Evolutionary conservation across 1,140 invertebrate genomes (phyloP).

Genomic region (Habropoda laboriosa): DNA sequence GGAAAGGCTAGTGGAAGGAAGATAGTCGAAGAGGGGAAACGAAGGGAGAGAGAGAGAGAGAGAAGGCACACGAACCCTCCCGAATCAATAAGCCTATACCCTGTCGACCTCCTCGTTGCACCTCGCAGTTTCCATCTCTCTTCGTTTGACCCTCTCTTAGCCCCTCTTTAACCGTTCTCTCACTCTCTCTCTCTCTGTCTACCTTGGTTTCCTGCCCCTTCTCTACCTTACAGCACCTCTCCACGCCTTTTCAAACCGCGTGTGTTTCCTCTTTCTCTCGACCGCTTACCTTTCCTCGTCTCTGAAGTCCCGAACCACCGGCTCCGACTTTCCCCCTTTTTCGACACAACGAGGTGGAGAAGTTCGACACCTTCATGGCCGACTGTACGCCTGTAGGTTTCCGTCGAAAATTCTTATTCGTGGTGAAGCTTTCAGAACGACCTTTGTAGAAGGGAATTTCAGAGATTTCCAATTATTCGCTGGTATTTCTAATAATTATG

Average conservation of each 20-base stretch:
- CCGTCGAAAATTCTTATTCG: no score
- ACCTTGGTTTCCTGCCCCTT: background rate
- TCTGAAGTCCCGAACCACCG: background rate
- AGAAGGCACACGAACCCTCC: slow-evolving; percentile 36
- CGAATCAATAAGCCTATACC: slow-evolving; percentile 66
- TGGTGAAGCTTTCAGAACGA: no score
- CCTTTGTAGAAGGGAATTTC: background rate
- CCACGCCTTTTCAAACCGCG: slow-evolving; percentile 48
- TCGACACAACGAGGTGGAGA: slow-evolving; percentile 29
- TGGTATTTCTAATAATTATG: no score
- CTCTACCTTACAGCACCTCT: slow-evolving; percentile 31
- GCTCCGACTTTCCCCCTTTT: slow-evolving; percentile 24
- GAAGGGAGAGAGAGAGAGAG: background rate
- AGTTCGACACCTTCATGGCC: slow-evolving; percentile 58
- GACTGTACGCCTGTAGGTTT: background rate
- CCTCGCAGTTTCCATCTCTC: slow-evolving; percentile 21
- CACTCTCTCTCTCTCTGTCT: slow-evolving; percentile 46
- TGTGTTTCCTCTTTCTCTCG: slow-evolving; percentile 30
- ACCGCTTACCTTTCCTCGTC: slow-evolving; percentile 16
- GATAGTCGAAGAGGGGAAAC: background rate
- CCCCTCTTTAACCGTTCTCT: slow-evolving; percentile 28
- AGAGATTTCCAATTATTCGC: background rate
- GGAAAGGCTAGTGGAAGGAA: background rate
- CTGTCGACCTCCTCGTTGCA: slow-evolving; percentile 19
- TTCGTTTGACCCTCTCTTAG: slow-evolving; percentile 53